Conservation (phyloP, 2,113 vertebrate species). For the Origma solitaria region DNA sequence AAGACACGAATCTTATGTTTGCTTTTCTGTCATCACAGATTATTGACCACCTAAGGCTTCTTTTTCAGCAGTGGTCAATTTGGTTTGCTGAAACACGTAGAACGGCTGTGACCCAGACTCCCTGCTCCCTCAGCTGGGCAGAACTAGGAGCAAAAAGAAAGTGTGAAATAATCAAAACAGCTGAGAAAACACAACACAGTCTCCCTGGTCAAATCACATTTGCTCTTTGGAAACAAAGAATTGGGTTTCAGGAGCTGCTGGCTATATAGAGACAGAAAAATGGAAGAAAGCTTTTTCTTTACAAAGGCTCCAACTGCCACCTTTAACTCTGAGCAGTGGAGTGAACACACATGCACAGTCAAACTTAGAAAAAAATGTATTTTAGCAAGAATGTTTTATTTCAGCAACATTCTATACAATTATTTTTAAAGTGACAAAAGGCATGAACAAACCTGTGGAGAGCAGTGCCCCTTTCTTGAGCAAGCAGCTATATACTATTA, state of each 20-base stretch:
- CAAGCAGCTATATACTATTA: not conserved
- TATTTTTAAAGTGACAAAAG: not conserved
- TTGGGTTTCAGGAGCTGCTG: not conserved
- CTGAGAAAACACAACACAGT: conserved; percentile 42
- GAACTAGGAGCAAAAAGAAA: not conserved
- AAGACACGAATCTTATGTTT: conserved; percentile 57
- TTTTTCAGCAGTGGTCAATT: not conserved
- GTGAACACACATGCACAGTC: not conserved
- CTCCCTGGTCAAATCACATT: conserved; percentile 28
- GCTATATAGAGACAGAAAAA: not conserved
- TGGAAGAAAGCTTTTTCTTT: not conserved
- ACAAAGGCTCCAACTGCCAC: not conserved
- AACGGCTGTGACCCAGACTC: not conserved
- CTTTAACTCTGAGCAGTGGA: not conserved
- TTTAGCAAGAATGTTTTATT: not conserved
- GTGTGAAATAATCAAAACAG: conserved; percentile 51
- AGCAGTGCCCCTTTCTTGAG: rapidly evolving
- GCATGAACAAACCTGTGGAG: not conserved
- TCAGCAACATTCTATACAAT: not conserved
- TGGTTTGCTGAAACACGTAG: not conserved
- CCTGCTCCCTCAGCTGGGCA: not conserved
- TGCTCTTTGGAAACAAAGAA: not conserved
- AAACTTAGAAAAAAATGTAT: not conserved
- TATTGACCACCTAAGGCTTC: conserved; percentile 7
- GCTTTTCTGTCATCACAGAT: conserved; percentile 37